Evolutionary conservation across 1,140 invertebrate genomes (phyloP), one percentile per base, ranked within the genome.

Genomic region (Steinernema khuongi): DNA sequence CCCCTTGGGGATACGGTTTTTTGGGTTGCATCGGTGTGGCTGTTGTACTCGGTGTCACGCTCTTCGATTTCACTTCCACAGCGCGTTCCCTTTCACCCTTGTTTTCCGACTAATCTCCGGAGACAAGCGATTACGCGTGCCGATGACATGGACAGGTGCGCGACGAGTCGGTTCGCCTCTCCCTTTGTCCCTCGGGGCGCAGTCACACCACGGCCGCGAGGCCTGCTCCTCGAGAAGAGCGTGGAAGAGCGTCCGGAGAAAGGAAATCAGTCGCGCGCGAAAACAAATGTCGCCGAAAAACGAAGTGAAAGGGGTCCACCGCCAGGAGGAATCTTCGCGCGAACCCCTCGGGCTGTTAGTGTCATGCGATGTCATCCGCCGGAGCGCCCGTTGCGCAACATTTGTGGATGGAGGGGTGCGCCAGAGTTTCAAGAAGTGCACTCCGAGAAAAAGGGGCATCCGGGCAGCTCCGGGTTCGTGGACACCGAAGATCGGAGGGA

Each of bases 231-330:
- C 50, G 11, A 17, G 11, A 26, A 26, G 50, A 60, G 14, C 50
- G 22, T 14, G 7, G 36, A 41, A n/a, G 7, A 11, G 36, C 36
- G 36, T n/a, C 36, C 7, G 50, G 50, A 60, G 50, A 60, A 60
- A 60, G 50, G 50, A 60, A 60, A 60, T 60, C 26, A 60, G 50
- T 60, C 11, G 4, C 11, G 50, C 50, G 22, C 50, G 50, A 60
- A 60, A 60, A 60, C 50, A 60, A 60, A 60, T 22, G 50, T 60
- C 50, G 50, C 50, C 50, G 50, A 60, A 60, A 60, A 60, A 60
- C 50, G 50, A 60, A 60, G 50, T 60, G 50, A 60, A 60, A 60
- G 50, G 50, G 50, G 14, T 60, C 50, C 14, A 60, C 7, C 14
- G 26, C 50, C 2, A 22, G 19, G 50, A 60, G 22, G 11, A 11